Evolutionary conservation across 2,888 invertebrate species (phyloP).

Genomic region (Polydrusus pterygomalis): DNA sequence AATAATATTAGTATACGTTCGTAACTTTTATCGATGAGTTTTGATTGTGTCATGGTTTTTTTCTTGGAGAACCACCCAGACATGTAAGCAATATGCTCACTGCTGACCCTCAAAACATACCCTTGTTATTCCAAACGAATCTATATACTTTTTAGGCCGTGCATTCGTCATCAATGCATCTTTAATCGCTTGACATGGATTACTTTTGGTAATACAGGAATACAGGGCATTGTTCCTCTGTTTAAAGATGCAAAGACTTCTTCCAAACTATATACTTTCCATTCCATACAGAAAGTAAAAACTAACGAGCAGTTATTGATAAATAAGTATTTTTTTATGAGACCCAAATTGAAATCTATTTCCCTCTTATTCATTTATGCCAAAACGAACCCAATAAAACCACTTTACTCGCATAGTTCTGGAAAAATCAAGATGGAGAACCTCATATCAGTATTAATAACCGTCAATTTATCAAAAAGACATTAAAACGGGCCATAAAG

Average conservation of each 20-base stretch:
- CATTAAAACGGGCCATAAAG: conserved; percentile 66
- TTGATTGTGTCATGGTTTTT: not conserved
- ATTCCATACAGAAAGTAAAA: not conserved
- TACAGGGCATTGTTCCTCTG: too few relatives aligned
- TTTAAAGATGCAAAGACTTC: too few relatives aligned
- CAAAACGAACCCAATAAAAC: conserved; percentile 26
- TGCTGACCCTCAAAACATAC: conserved; percentile 36
- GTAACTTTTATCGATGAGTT: too few relatives aligned
- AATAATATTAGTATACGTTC: too few relatives aligned
- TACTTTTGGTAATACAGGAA: conserved; percentile 29
- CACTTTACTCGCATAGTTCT: conserved; percentile 30
- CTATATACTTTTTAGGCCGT: conserved; percentile 43
- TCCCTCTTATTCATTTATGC: conserved; percentile 5
- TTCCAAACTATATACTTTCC: too few relatives aligned
- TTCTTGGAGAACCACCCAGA: conserved; percentile 35
- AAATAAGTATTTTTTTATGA: not conserved
- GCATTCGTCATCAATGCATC: conserved; percentile 44
- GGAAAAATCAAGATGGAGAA: conserved; percentile 48
- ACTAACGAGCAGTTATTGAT: too few relatives aligned
- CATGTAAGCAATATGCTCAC: conserved; percentile 37
- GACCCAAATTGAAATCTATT: conserved; percentile 1
- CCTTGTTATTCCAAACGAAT: conserved; percentile 43
- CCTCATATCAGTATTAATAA: conserved; percentile 67
- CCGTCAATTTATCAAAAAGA: conserved; percentile 69
- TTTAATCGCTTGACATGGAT: conserved; percentile 34